phyloP scores from a whole-genome alignment of 2,113 vertebrate species.

The Heterotis niloticus region DNA sequence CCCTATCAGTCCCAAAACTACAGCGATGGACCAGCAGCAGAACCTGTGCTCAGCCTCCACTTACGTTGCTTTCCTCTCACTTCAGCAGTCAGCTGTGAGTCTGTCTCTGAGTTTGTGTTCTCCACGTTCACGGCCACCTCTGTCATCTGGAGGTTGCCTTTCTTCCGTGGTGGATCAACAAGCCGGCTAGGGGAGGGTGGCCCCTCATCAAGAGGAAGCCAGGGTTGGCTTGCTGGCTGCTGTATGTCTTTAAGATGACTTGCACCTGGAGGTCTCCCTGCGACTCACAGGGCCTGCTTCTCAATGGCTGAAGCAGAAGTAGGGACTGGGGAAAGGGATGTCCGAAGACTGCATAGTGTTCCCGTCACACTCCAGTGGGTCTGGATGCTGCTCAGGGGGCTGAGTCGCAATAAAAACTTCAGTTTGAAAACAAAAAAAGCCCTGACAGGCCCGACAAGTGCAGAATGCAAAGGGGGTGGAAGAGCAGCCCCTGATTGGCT shows the following conservation, averaged over 20 bases:
- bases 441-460: constrained; percentile 50
- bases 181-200: constrained; percentile 21
- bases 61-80: not conserved
- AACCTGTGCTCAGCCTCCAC: not conserved
- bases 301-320: constrained; percentile 22
- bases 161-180: constrained; percentile 33
- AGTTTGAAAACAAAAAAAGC: constrained; percentile 53
- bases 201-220: constrained; percentile 11
- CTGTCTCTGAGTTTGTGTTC: constrained; percentile 52
- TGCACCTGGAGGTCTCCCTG: constrained; percentile 17
- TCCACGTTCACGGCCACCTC: constrained; percentile 40
- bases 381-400: constrained; percentile 47
- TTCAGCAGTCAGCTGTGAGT: constrained; percentile 39
- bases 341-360: constrained; percentile 45
- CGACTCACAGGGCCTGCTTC: constrained; percentile 9
- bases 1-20: constrained; percentile 11
- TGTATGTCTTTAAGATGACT: constrained; percentile 16
- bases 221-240: not conserved
- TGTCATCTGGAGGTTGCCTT: constrained; percentile 50
- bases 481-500: constrained; percentile 57
- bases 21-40: not conserved
- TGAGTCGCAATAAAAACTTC: constrained; percentile 53
- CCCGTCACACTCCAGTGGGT: constrained; percentile 56
- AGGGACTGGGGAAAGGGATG: constrained; percentile 32
- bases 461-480: constrained; percentile 50